Evolutionary conservation across 2,888 invertebrate species (phyloP).

Genomic region (Lepidochrysops patricia): DNA sequence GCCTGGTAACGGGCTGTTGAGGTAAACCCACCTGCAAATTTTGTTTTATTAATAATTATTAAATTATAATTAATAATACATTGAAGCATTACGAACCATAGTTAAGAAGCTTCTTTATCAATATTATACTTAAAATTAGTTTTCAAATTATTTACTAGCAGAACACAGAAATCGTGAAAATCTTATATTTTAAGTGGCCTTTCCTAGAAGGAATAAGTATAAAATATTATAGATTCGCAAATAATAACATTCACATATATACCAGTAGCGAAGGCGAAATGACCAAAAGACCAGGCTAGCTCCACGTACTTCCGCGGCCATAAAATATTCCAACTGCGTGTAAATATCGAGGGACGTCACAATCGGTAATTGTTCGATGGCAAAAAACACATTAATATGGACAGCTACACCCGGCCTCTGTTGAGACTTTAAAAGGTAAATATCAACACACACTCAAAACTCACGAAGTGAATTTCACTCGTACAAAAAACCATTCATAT

Average conservation of each 20-base stretch:
- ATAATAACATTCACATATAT: too few relatives aligned
- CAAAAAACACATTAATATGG: constrained; percentile 2
- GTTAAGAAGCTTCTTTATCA: too few relatives aligned
- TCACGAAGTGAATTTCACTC: not conserved
- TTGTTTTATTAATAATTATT: not conserved
- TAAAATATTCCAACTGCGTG: constrained; percentile 4
- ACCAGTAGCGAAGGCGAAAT: too few relatives aligned
- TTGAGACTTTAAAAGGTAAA: constrained; percentile 8
- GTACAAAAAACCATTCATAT: constrained; percentile 7
- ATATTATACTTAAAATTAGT: too few relatives aligned
- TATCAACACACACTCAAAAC: not conserved
- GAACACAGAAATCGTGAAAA: too few relatives aligned
- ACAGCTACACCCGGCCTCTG: constrained; percentile 4
- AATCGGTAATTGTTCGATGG: not conserved
- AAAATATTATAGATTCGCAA: too few relatives aligned
- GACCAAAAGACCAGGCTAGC: not conserved
- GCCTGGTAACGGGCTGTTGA: not conserved
- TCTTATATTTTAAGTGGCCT: too few relatives aligned
- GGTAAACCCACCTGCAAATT: not conserved
- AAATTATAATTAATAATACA: too few relatives aligned
- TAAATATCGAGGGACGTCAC: not conserved
- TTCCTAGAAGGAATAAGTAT: too few relatives aligned
- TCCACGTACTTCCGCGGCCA: not conserved
- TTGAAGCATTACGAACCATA: too few relatives aligned
- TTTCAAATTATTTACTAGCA: too few relatives aligned